Base-by-base conservation (phyloP, 2,797 vertebrate species). In the Tauraco hartlaubi region DNA sequence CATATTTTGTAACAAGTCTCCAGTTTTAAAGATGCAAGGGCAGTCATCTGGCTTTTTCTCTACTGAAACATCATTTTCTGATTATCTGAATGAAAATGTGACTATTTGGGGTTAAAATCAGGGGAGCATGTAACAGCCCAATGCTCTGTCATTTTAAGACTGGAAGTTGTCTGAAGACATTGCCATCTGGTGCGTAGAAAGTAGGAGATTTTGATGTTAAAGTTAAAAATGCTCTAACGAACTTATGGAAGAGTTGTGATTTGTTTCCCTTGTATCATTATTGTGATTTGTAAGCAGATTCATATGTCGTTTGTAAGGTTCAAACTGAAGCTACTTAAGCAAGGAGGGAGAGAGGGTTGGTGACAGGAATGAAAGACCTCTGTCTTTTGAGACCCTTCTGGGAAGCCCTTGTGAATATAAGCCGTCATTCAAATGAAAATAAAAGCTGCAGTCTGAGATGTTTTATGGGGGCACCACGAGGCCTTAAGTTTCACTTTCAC, bases 91-190 rank as follows among this genome's bases (percentile, higher is more conserved):
- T 44, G 68, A 87, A 95, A 67, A 14, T 15, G 37, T 33, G 72
- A 91, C 68, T 92, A 52, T 81, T 74, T 87, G 74, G 49, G 41
- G n/a, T 90, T 85, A 85, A 90, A 94, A 55, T 74, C 64, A 85
- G 37, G 54, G 28, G 20, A 37, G 28, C 44, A n/a, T 73, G 11
- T 89, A 85, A 55, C 72, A 92, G 59, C 63, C 63, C 52, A 93
- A 25, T 46, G 22, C 56, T 94, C 91, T 81, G 73, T 84, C 55
- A 29, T 90, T 86, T 15, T 75, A 69, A 86, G 56, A 43, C 64
- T 92, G 55, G 63, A 87, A 93, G 58, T 29, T 83, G 43, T 92
- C 85, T 92, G 87, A 91, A 94, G 87, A 90, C 56, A 52, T 94
- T 92, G 54, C 90, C 67, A 81, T 94, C 77, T 95, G 76, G 48